These are phyloP conservation scores for Thecocarcelia acutangulata DNA, from an alignment of 2,888 invertebrate species.

Conservation along the genomic window DNA sequence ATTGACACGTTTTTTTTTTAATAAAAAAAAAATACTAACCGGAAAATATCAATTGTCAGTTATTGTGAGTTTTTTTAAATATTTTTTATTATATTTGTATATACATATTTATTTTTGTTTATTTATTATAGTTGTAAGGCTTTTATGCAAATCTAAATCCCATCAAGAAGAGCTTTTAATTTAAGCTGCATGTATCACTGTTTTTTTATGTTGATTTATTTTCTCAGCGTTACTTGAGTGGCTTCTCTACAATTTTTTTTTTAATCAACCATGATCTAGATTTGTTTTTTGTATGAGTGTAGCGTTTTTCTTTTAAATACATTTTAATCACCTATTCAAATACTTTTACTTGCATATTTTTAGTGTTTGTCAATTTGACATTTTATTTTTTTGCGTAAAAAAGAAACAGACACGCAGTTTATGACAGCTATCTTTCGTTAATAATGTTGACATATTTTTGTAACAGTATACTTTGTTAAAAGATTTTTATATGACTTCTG, in stretches of 20 bases:
- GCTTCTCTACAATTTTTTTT: slow-evolving; percentile 60
- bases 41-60: slow-evolving; percentile 67
- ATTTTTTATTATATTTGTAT: neutral
- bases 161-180: slow-evolving; percentile 56
- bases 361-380: slow-evolving; percentile 60
- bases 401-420: slow-evolving; percentile 4
- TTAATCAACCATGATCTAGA: slow-evolving; percentile 67
- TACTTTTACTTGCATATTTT: slow-evolving; percentile 24
- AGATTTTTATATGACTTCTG: slow-evolving; percentile 55
- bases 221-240: slow-evolving; percentile 66
- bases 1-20: slow-evolving; percentile 48
- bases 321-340: slow-evolving; percentile 46
- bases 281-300: slow-evolving; percentile 49
- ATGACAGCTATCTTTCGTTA: slow-evolving; percentile 24
- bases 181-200: slow-evolving; percentile 51
- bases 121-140: slow-evolving; percentile 18
- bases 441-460: slow-evolving; percentile 55
- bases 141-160: slow-evolving; percentile 49
- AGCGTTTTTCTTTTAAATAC: slow-evolving; percentile 39
- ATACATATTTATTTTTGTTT: neutral
- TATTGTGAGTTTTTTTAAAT: slow-evolving; percentile 36
- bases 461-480: slow-evolving; percentile 59
- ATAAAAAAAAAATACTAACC: slow-evolving; percentile 46
- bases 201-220: slow-evolving; percentile 38
- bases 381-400: slow-evolving; percentile 14